phyloP scores from a whole-genome alignment of 2,797 vertebrate genomes.

The Peromyscus nudipes region DNA sequence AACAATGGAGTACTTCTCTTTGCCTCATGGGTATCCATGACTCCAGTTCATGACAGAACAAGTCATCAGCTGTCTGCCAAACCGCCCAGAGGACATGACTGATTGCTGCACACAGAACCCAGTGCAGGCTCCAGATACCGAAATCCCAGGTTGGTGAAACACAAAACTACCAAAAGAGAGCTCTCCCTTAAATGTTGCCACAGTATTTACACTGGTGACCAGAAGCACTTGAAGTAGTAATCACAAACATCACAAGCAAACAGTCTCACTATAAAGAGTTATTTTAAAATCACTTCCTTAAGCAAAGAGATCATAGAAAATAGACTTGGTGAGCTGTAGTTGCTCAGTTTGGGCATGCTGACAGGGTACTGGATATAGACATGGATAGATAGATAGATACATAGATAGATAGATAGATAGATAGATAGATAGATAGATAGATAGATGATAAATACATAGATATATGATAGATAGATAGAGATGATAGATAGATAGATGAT shows the following conservation, averaged over 20 bases:
- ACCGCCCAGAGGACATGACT: constrained; percentile 83
- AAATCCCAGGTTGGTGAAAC: constrained; percentile 81
- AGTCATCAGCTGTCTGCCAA: constrained; percentile 82
- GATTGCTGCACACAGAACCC: constrained; percentile 82
- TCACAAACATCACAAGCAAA: constrained; percentile 56
- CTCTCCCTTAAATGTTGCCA: constrained; percentile 80
- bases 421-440: too few species aligned
- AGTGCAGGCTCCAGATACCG: constrained; percentile 79
- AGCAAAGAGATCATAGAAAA: constrained; percentile 54
- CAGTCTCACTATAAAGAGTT: constrained; percentile 18
- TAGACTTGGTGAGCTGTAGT: background rate
- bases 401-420: background rate
- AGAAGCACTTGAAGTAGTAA: constrained; percentile 48
- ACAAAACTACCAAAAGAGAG: constrained; percentile 81
- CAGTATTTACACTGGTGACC: constrained; percentile 82
- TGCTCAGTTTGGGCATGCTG: background rate
- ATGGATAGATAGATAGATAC: background rate
- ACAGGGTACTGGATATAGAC: background rate
- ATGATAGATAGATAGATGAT: background rate
- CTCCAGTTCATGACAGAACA: constrained; percentile 85
- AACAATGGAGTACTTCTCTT: constrained; percentile 86
- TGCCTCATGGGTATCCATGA: constrained; percentile 84
- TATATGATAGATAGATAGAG: background rate
- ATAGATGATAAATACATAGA: background rate
- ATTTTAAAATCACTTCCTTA: constrained; percentile 56